These are phyloP conservation scores for Aphodius granarius DNA, from an alignment of 2,888 invertebrate genomes.

Conservation along the genomic window DNA sequence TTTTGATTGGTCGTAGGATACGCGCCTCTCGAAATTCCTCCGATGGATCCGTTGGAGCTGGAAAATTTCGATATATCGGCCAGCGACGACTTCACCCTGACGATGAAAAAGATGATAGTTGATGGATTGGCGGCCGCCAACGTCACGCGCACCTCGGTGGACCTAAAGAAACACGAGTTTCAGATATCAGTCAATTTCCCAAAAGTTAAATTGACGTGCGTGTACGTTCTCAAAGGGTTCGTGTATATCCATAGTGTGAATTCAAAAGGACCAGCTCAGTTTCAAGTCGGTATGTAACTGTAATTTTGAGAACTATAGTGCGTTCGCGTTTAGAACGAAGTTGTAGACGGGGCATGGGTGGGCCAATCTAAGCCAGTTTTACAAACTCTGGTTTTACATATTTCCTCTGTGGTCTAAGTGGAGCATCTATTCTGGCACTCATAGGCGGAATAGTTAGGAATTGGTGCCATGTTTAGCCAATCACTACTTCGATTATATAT, in stretches of 20 bases:
- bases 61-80: neutral
- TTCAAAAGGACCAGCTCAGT: neutral
- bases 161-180: neutral
- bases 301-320: no score
- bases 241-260: neutral
- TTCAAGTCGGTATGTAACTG: constrained; percentile 5
- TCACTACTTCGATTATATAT: no score
- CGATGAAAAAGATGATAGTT: neutral
- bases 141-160: neutral
- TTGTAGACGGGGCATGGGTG: no score
- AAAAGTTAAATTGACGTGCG: neutral
- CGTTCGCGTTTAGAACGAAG: no score
- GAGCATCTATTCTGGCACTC: no score
- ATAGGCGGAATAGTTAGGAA: no score
- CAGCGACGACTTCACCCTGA: constrained; percentile 4
- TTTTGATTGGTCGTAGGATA: neutral
- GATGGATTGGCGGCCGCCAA: neutral
- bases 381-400: no score
- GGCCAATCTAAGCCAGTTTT: no score
- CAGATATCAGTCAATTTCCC: neutral
- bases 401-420: no score
- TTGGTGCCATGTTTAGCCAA: no score
- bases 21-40: neutral
- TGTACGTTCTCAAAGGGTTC: neutral
- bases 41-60: neutral